A percentile compares a stretch with the other conserved stretches of the same genome.
These are phyloP conservation scores for Echinometra lucunter DNA, from an alignment of 53 echinoderm and acorn worm genomes.

Conservation along the genomic window DNA sequence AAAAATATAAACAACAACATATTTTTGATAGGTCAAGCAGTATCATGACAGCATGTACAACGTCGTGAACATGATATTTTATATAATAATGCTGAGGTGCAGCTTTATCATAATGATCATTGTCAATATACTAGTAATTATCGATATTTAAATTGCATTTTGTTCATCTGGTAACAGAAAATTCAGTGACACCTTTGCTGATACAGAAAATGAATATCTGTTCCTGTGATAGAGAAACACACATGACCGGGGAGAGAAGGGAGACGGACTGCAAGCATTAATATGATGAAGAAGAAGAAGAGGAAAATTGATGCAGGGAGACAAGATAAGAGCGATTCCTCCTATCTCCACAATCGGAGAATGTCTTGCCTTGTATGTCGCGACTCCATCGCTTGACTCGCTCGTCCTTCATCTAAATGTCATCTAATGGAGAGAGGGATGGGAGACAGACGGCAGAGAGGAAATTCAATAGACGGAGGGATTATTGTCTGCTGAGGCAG, in stretches of 20 bases:
- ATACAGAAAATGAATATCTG: neutral
- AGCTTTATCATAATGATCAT: no score
- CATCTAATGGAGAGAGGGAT: slow-evolving; percentile 66
- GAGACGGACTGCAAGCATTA: neutral
- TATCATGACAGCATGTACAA: no score
- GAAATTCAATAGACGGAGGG: slow-evolving; percentile 70
- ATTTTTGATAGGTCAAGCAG: no score
- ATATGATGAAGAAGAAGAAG: neutral
- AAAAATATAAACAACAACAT: no score
- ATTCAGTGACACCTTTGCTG: neutral
- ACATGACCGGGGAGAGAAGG: neutral
- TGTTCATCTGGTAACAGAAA: neutral
- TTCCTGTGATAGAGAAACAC: neutral
- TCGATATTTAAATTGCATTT: no score
- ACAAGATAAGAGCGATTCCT: neutral
- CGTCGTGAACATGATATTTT: no score
- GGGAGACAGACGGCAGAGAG: slow-evolving; percentile 50
- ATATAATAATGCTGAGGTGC: no score
- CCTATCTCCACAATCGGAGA: slow-evolving; percentile 18
- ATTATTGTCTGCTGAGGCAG: slow-evolving; percentile 41
- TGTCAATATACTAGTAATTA: no score
- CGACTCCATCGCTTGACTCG: slow-evolving; percentile 19
- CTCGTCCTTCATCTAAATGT: slow-evolving; percentile 70
- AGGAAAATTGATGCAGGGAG: neutral
- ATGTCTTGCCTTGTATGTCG: slow-evolving; percentile 34